These are phyloP conservation scores for Schrankia costaestrigalis DNA, from an alignment of 2,888 invertebrate species.

Conservation along the genomic window DNA sequence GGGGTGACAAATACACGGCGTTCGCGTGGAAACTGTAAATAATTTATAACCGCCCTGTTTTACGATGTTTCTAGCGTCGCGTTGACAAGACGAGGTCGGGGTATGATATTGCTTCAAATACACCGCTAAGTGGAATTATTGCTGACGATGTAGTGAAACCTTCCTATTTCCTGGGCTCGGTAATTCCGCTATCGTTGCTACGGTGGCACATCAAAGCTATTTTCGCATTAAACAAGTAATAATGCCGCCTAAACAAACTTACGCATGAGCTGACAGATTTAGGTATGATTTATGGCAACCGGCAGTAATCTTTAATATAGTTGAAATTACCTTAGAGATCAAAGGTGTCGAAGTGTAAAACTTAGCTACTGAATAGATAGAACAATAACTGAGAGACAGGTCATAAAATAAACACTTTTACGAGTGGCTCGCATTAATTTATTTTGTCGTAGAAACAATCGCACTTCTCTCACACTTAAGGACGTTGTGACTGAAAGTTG, in stretches of 20 bases:
- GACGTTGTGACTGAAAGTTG: slow-evolving; percentile 61
- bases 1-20: slow-evolving; percentile 72
- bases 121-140: slow-evolving; percentile 58
- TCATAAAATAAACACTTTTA: slow-evolving; percentile 62
- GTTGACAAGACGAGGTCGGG: slow-evolving; percentile 56
- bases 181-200: slow-evolving; percentile 38
- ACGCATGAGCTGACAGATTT: slow-evolving; percentile 46
- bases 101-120: slow-evolving; percentile 46
- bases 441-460: slow-evolving; percentile 73
- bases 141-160: slow-evolving; percentile 49
- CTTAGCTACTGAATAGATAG: slow-evolving; percentile 59
- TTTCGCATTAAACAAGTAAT: slow-evolving; percentile 42
- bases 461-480: slow-evolving; percentile 43
- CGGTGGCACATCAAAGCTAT: slow-evolving; percentile 55
- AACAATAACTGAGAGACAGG: slow-evolving; percentile 55
- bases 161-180: slow-evolving; percentile 39
- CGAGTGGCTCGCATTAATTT: slow-evolving; percentile 65
- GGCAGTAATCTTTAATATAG: slow-evolving; percentile 34
- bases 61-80: slow-evolving; percentile 55
- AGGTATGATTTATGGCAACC: slow-evolving; percentile 52
- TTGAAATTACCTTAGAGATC: slow-evolving; percentile 54
- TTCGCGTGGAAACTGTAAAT: slow-evolving; percentile 73
- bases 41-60: slow-evolving; percentile 71
- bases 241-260: slow-evolving; percentile 44
- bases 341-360: slow-evolving; percentile 56